Base-by-base conservation (phyloP, 2,888 invertebrate genomes). In the Amphimallon solstitiale region DNA sequence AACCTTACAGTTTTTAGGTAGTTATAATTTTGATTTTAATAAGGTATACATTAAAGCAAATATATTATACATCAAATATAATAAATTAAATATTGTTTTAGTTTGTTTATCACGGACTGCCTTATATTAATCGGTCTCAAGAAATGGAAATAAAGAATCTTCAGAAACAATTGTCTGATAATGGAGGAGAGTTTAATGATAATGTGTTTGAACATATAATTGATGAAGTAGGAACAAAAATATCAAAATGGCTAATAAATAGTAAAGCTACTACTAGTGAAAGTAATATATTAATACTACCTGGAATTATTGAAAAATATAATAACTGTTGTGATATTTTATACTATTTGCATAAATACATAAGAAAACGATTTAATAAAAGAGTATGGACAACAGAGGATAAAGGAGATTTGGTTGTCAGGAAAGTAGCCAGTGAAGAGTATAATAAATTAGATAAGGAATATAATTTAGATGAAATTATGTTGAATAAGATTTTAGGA, bases 21-120 rank as follows among this genome's bases (percentile, higher is more conserved):
- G 78, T 59, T 84, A 89, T 76, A 85, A 87, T 19, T 90, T 91
- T 80, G 87, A 93, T 82, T 93, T 92, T 77, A 92, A 92, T 80
- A 91, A 91, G 88, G 92, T 92, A 84, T 56, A n/a, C 21, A 35
- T 21, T 49, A 21, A 19, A 59, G 12, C 15, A 2, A 49, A 17
- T 43, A n/a, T 14, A 10, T 29, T 29, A n/a, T n/a, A n/a, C 45
- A 43, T 15, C 51, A 52, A 37, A 48, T 65, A n/a, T 40, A 40
- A 49, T 15, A 49, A 29, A 29, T n/a, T 1, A 14, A 64, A 45
- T 17, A 17, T 65, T 67, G 70, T 83, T 84, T 43, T 83, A 92
- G 92, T 87, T 89, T 73, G 84, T 85, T 14, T 88, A 89, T 77
- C 83, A 88, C 71, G 92, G 92, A 4, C 83, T 92, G 52, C 86